Base-by-base conservation (phyloP, 2,113 vertebrate genomes). In the Prochilodus magdalenae region DNA sequence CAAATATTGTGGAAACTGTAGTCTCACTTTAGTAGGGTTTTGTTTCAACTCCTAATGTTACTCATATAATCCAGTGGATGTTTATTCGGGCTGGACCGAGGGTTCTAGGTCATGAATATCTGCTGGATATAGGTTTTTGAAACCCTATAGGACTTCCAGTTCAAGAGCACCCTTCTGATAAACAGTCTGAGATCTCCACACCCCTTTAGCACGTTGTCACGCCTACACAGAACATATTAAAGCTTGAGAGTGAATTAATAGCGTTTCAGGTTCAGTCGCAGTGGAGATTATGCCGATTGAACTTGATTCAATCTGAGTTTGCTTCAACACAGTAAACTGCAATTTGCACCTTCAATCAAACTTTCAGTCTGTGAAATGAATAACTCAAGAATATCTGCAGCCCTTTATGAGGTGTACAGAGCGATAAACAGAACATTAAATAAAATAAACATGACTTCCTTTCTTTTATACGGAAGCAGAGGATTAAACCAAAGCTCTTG, bases 321-420 rank as follows among this genome's bases (percentile, higher is more conserved):
- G 30, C 36, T 79, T 36, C 67, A 30, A 60, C 18, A 47, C 77
- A 79, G 26, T 79, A 70, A 79, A 49, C 77, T 47, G 55, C 67
- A 62, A 60, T 80, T 79, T 79, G 66, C 53, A 57, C 49, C 47
- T 57, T 44, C 16, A 65, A 65, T 53, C 27, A 49, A 59, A 79
- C n/a, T 57, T 40, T 57, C 33, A 47, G 24, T 44, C 77, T 72
- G 77, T 79, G 36, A 72, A 72, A 80, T 49, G 36, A 55, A 40
- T 15, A 57, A 14, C 20, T 62, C 13, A 20, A 16, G 55, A 77
- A 11, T 33, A 16, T 77, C 60, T 29, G 65, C 44, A 51, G 49
- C 26, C 63, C 33, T 12, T 53, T n/a, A 67, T 24, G 27, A 62
- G 24, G 51, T 20, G 53, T 8, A 27, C 22, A 36, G 24, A 53